A percentile compares a stretch with the other conserved stretches of the same genome.
phyloP scores from a whole-genome alignment of 1,140 invertebrate species.

The Pogonomyrmex californicus region DNA sequence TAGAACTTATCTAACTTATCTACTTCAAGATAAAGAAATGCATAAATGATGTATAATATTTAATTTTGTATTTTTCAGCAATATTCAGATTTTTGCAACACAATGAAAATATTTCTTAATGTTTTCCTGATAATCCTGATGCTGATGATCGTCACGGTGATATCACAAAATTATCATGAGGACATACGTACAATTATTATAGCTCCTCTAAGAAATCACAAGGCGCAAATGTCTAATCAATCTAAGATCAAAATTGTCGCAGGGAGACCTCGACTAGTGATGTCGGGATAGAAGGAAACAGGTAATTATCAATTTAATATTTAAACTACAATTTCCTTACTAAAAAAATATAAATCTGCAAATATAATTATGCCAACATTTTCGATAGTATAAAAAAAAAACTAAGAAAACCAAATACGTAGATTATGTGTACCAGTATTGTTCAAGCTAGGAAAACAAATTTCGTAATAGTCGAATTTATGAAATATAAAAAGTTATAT shows the following conservation, averaged over 20 bases:
- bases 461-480: neutral
- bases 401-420: neutral
- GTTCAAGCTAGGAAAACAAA: neutral
- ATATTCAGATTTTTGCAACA: neutral
- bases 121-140: neutral
- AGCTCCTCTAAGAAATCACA: too few relatives aligned
- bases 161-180: too few relatives aligned
- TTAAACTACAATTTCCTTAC: neutral
- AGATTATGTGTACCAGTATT: neutral
- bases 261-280: too few relatives aligned
- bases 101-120: neutral
- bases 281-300: neutral
- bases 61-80: neutral
- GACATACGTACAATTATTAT: too few relatives aligned
- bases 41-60: neutral
- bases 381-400: constrained; percentile 20
- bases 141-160: neutral
- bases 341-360: neutral
- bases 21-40: neutral
- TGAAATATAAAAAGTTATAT: neutral
- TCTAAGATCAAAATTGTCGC: too few relatives aligned
- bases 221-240: too few relatives aligned
- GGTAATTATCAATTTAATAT: constrained; percentile 18
- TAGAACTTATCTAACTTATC: neutral
- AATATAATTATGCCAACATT: constrained; percentile 15